Conservation (phyloP, 1,140 invertebrate species). For the Callitettix versicolor region DNA sequence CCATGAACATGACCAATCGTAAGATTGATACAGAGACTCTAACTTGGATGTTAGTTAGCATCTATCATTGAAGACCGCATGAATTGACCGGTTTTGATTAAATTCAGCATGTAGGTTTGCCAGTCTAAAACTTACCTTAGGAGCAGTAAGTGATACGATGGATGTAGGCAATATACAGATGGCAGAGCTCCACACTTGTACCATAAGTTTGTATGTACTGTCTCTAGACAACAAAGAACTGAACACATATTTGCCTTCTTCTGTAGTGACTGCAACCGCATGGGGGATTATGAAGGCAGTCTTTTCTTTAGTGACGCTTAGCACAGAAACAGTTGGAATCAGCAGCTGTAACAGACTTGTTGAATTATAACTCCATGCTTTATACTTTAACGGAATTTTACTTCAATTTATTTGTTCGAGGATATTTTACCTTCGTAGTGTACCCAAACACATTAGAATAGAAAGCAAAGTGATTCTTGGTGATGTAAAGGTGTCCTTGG, state of each 20-base stretch:
- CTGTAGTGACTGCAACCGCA: slow-evolving; percentile 76
- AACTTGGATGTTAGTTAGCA: no score
- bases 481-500: slow-evolving; percentile 86
- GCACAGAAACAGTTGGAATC: slow-evolving; percentile 69
- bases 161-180: no score
- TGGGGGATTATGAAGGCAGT: slow-evolving; percentile 84
- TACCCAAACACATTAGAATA: slow-evolving; percentile 91
- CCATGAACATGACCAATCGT: no score
- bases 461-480: slow-evolving; percentile 87
- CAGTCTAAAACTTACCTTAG: no score
- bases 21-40: no score
- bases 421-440: slow-evolving; percentile 66
- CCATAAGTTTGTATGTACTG: slow-evolving; percentile 74
- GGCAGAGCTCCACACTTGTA: slow-evolving; percentile 49
- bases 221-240: slow-evolving; percentile 80
- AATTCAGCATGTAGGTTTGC: no score
- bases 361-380: not conserved
- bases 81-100: no score
- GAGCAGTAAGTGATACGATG: no score
- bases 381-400: not conserved
- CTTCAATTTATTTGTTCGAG: not conserved
- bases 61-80: no score
- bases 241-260: slow-evolving; percentile 78
- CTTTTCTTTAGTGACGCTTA: slow-evolving; percentile 81
- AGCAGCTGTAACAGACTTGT: slow-evolving; percentile 46